Conservation (phyloP, 2,888 invertebrate genomes). For the Nephrocerus scutellatus region DNA sequence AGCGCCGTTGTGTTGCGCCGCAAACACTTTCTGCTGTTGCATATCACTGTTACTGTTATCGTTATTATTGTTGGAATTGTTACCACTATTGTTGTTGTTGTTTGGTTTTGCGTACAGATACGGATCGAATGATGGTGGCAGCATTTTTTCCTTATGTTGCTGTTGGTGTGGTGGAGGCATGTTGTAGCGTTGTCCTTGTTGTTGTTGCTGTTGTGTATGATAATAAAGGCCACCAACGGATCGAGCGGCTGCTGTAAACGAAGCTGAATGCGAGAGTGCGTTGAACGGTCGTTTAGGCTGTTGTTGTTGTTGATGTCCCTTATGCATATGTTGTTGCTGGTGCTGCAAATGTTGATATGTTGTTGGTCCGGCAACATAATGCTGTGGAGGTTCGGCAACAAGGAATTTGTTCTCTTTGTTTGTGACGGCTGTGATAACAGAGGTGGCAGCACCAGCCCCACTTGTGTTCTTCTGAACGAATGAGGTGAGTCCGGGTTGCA, state of each 20-base stretch:
- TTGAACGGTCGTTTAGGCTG: constrained; percentile 20
- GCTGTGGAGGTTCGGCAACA: no score
- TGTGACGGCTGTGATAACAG: constrained; percentile 3
- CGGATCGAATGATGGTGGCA: constrained; percentile 41
- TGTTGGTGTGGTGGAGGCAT: constrained; percentile 17
- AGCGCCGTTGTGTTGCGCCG: constrained; percentile 22
- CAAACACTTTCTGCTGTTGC: constrained; percentile 8
- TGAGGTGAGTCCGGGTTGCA: no score
- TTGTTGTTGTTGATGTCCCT: constrained; percentile 22
- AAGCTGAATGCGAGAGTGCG: constrained; percentile 39
- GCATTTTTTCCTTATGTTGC: constrained; percentile 35
- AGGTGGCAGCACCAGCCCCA: no score
- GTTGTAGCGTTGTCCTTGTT: constrained; percentile 21
- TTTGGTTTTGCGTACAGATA: constrained; percentile 40
- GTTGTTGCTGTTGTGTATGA: constrained; percentile 22
- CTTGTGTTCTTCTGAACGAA: no score
- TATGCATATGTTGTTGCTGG: constrained; percentile 3
- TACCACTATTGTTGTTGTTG: constrained; percentile 16
- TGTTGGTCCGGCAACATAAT: no score
- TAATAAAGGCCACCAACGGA: constrained; percentile 28
- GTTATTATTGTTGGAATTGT: constrained; percentile 21
- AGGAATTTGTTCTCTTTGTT: constrained; percentile 21
- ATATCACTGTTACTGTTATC: constrained; percentile 23
- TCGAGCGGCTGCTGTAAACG: constrained; percentile 38
- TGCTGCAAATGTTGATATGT: constrained; percentile 20